Evolutionary conservation across 92 coral and sea anemone species (phyloP).

Genomic region (Isaurus tuberculatus): DNA sequence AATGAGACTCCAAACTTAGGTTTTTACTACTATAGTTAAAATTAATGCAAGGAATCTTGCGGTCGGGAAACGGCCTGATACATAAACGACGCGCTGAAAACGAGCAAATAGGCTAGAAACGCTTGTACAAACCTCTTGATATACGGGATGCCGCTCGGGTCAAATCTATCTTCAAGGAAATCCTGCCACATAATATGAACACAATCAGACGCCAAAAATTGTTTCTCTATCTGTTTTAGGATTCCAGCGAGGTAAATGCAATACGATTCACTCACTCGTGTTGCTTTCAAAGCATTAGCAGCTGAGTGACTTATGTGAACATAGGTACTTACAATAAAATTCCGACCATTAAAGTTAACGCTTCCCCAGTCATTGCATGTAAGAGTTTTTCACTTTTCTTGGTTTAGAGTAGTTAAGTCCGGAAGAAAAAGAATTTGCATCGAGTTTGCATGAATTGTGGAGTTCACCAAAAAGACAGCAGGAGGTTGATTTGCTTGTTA

Average conservation of each 20-base stretch:
- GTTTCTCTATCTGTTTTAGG: not conserved
- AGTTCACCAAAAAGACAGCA: conserved; percentile 5
- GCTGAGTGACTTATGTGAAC: not conserved
- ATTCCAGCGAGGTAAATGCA: too few species aligned
- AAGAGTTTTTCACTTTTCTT: not conserved
- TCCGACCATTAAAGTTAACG: not conserved
- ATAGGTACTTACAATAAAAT: conserved; percentile 13
- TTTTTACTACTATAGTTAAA: not conserved
- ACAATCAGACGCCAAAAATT: not conserved
- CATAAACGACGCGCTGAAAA: not conserved
- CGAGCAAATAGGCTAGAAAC: not conserved
- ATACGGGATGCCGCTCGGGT: conserved; percentile 1
- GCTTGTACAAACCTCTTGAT: conserved; percentile 17
- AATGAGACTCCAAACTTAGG: not conserved
- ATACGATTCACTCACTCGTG: not conserved
- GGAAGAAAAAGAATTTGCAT: not conserved
- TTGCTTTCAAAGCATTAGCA: not conserved
- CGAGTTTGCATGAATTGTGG: not conserved
- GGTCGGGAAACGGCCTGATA: not conserved
- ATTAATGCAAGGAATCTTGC: not conserved
- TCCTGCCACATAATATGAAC: conserved; percentile 3
- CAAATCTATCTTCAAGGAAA: conserved; percentile 5
- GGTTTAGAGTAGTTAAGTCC: not conserved
- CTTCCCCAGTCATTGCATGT: conserved; percentile 18
- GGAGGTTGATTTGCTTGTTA: conserved; percentile 36